These are phyloP conservation scores for Chelonoidis abingdonii DNA, from an alignment of 2,113 vertebrate species.

Conservation along the genomic window DNA sequence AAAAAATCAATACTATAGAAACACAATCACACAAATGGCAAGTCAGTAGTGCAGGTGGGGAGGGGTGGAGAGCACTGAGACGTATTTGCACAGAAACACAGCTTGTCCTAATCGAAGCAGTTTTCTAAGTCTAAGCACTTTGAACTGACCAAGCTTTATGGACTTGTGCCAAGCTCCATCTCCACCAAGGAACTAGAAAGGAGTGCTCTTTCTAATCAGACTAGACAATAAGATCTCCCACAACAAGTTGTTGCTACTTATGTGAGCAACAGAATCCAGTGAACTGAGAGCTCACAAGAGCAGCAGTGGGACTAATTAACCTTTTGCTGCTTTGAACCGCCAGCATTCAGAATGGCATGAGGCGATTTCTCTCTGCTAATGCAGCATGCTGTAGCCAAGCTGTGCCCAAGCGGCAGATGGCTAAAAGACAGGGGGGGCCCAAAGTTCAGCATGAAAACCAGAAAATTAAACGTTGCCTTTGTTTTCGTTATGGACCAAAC, in stretches of 20 bases:
- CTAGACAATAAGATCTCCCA: fast-evolving
- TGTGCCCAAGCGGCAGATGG: background rate
- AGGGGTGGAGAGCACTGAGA: background rate
- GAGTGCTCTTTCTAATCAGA: background rate
- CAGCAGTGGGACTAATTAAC: fast-evolving
- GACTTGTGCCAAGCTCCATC: background rate
- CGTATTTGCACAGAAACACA: background rate
- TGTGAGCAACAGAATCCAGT: background rate
- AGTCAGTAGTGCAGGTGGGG: fast-evolving
- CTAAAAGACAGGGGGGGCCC: background rate
- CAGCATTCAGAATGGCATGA: too few relatives aligned
- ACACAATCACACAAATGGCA: background rate
- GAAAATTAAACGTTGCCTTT: background rate
- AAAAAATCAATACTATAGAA: too few relatives aligned
- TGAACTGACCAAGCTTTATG: background rate
- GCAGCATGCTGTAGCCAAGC: too few relatives aligned
- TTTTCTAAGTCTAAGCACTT: fast-evolving
- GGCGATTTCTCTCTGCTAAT: background rate
- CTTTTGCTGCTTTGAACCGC: background rate
- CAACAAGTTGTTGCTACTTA: background rate
- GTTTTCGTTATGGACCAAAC: background rate
- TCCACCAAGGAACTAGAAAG: background rate
- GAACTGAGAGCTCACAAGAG: background rate
- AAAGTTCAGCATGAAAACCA: background rate
- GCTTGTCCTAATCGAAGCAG: background rate